Conservation (phyloP, 2,113 vertebrate genomes). For the Cisticola juncidis region DNA sequence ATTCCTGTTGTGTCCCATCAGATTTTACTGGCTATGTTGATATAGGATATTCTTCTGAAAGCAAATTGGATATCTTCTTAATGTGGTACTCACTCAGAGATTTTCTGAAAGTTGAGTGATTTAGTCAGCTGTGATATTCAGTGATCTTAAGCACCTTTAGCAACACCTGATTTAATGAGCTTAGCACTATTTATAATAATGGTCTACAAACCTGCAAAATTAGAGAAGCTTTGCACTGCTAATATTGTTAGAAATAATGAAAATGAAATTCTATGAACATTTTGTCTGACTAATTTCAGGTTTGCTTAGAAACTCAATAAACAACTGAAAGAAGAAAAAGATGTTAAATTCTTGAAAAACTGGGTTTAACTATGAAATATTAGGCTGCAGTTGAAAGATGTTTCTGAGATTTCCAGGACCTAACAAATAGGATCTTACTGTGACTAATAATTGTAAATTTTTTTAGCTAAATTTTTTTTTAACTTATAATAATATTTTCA, state of each 20-base stretch:
- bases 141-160: neutral
- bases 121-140: neutral
- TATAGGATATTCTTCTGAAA: conserved; percentile 2
- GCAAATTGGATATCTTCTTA: neutral
- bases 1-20: neutral
- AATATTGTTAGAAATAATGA: neutral
- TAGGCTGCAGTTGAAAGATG: neutral
- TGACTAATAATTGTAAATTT: neutral
- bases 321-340: neutral
- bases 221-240: neutral
- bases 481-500: neutral
- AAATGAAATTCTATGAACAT: neutral
- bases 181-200: neutral
- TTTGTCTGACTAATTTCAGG: neutral
- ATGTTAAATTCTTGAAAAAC: neutral
- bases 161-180: neutral
- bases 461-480: neutral
- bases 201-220: neutral
- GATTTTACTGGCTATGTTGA: neutral
- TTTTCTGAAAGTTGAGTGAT: neutral
- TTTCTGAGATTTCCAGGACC: neutral
- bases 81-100: neutral
- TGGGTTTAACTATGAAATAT: neutral
- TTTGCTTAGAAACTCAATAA: neutral
- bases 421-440: neutral